These are phyloP conservation scores for Polydrusus cervinus DNA, from an alignment of 2,888 invertebrate genomes.

Conservation along the genomic window DNA sequence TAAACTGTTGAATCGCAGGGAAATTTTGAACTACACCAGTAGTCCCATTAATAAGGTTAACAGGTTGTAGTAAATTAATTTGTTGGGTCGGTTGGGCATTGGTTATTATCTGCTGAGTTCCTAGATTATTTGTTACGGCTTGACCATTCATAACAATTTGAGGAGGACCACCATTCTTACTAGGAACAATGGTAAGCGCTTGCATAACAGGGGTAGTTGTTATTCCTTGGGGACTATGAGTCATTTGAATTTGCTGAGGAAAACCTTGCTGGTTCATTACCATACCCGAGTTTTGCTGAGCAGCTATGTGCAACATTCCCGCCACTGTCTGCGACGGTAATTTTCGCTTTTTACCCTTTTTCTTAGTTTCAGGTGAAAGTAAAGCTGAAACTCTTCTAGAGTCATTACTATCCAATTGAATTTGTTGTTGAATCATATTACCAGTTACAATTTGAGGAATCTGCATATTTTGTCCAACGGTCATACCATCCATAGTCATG, in stretches of 20 bases:
- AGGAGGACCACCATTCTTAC: slow-evolving; percentile 82
- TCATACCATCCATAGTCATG: slow-evolving; percentile 81
- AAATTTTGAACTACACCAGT: slow-evolving; percentile 83
- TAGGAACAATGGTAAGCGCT: slow-evolving; percentile 84
- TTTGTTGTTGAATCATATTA: slow-evolving; percentile 77
- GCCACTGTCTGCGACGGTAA: slow-evolving; percentile 82
- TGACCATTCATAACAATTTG: slow-evolving; percentile 87
- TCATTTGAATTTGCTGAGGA: slow-evolving; percentile 84
- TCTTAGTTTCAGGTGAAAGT: slow-evolving; percentile 81
- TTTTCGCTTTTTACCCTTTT: slow-evolving; percentile 79
- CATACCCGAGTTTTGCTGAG: slow-evolving; percentile 78
- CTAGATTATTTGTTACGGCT: slow-evolving; percentile 73
- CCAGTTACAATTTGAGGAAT: slow-evolving; percentile 81
- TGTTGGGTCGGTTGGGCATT: slow-evolving; percentile 73
- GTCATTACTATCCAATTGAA: slow-evolving; percentile 75
- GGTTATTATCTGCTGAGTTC: slow-evolving; percentile 81
- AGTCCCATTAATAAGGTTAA: slow-evolving; percentile 84
- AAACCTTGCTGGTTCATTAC: slow-evolving; percentile 76
- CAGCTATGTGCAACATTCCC: slow-evolving; percentile 81
- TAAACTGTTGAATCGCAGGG: slow-evolving; percentile 87
- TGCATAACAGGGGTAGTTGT: slow-evolving; percentile 82
- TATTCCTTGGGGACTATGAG: slow-evolving; percentile 78
- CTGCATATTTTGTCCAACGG: slow-evolving; percentile 78
- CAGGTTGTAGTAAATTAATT: slow-evolving; percentile 86
- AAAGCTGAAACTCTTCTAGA: slow-evolving; percentile 69